Conservation (phyloP, 2,888 invertebrate genomes). For the Stramonita haemastoma region DNA sequence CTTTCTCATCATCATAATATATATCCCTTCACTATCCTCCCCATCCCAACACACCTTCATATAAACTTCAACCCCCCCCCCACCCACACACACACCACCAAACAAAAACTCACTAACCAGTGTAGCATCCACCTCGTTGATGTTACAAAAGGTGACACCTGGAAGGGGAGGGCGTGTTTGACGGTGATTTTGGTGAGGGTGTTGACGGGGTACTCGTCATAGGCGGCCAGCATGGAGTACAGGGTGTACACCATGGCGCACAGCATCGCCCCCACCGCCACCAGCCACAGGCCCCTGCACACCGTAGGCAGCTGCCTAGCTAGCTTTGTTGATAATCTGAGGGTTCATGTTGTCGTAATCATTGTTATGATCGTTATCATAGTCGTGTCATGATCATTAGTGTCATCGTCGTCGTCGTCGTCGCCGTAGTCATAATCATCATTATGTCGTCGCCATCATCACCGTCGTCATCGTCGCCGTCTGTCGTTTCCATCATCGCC, state of each 20-base stretch:
- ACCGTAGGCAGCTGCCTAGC: not conserved
- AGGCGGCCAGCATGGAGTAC: not conserved
- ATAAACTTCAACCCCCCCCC: too few species aligned
- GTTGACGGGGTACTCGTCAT: constrained; percentile 24
- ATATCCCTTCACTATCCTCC: not conserved
- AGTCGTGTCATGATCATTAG: not conserved
- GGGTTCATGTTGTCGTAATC: not conserved
- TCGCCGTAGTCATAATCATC: not conserved
- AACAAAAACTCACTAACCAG: not conserved
- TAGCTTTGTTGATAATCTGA: not conserved
- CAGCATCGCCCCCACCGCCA: not conserved
- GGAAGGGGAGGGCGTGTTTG: constrained; percentile 18
- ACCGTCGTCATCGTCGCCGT: not conserved
- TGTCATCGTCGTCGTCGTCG: not conserved
- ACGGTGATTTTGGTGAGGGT: constrained; percentile 20
- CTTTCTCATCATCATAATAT: too few species aligned
- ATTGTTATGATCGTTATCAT: not conserved
- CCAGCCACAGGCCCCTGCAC: not conserved
- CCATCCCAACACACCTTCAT: too few species aligned
- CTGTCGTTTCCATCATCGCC: not conserved
- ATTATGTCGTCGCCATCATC: not conserved
- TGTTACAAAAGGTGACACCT: constrained; percentile 12
- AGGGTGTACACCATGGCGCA: constrained; percentile 22
- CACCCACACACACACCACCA: not conserved
- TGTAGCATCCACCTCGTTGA: constrained; percentile 6